These are phyloP conservation scores for Pristionchus mayeri DNA, from an alignment of 2,888 invertebrate genomes.

Conservation along the genomic window DNA sequence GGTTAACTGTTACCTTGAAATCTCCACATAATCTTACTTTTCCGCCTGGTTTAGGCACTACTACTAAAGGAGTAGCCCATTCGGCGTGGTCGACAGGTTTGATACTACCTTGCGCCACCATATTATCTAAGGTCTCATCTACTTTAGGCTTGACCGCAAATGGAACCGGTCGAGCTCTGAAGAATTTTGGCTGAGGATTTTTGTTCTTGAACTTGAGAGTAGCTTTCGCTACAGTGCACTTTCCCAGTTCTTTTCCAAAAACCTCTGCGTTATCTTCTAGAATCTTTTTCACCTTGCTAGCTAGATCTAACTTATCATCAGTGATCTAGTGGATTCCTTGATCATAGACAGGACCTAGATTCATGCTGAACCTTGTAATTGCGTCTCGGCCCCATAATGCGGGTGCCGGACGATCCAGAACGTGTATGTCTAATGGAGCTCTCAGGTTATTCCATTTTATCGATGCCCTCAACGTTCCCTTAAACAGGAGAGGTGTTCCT, in stretches of 20 bases:
- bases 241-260: conserved; percentile 28
- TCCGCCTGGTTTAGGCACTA: conserved; percentile 33
- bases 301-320: no score
- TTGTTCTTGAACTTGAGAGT: conserved; percentile 30
- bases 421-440: not conserved
- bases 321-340: not conserved
- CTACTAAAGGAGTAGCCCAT: conserved; percentile 29
- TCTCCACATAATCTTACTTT: conserved; percentile 36
- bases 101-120: conserved; percentile 25
- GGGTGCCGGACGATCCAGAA: conserved; percentile 18
- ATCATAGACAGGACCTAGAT: conserved; percentile 42
- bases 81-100: conserved; percentile 29
- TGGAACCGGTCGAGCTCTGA: conserved; percentile 4
- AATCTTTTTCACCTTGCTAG: not conserved
- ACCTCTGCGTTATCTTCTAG: not conserved
- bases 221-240: conserved; percentile 37
- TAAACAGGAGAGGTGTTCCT: conserved; percentile 28
- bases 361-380: conserved; percentile 30
- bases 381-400: conserved; percentile 47
- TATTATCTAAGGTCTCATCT: conserved; percentile 11
- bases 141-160: conserved; percentile 15
- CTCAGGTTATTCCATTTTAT: not conserved
- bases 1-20: conserved; percentile 53
- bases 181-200: conserved; percentile 1
- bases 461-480: conserved; percentile 18